Evolutionary conservation across 2,888 invertebrate genomes (phyloP).

Genomic region (Idaea dimidiata): DNA sequence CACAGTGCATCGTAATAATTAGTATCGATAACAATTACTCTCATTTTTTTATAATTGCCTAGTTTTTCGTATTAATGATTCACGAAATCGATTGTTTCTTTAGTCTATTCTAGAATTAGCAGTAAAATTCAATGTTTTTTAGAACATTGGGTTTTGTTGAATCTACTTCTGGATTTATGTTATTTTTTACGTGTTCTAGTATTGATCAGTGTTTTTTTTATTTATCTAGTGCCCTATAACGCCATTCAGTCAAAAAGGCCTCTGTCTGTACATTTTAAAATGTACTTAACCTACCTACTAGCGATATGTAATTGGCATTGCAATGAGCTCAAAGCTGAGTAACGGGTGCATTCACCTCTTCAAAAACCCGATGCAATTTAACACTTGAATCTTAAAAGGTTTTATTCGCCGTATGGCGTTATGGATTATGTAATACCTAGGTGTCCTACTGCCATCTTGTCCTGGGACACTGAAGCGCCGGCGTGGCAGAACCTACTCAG

Average conservation of each 20-base stretch:
- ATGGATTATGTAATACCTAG: conserved; percentile 47
- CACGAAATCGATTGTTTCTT: conserved; percentile 43
- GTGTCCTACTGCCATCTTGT: conserved; percentile 41
- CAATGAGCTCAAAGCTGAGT: conserved; percentile 30
- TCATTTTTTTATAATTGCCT: conserved; percentile 7
- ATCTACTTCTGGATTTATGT: conserved; percentile 16
- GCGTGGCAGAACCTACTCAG: conserved; percentile 65
- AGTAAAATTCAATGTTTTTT: conserved; percentile 29
- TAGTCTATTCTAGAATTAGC: conserved; percentile 28
- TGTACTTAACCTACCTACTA: conserved; percentile 18
- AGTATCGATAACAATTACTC: neutral
- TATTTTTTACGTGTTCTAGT: conserved; percentile 20
- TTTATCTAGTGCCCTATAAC: conserved; percentile 37
- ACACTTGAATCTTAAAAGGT: conserved; percentile 13
- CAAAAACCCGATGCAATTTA: conserved; percentile 7
- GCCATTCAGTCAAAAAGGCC: conserved; percentile 41
- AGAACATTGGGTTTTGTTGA: neutral
- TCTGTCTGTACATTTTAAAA: conserved; percentile 28
- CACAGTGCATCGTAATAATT: neutral
- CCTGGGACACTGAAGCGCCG: conserved; percentile 42
- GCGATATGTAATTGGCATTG: conserved; percentile 39
- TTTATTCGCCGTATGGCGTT: conserved; percentile 44
- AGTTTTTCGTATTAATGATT: conserved; percentile 38
- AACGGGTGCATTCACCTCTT: conserved; percentile 40
- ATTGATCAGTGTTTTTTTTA: conserved; percentile 24